These are phyloP conservation scores for Blera fallax DNA, from an alignment of 2,888 invertebrate species.

Conservation along the genomic window DNA sequence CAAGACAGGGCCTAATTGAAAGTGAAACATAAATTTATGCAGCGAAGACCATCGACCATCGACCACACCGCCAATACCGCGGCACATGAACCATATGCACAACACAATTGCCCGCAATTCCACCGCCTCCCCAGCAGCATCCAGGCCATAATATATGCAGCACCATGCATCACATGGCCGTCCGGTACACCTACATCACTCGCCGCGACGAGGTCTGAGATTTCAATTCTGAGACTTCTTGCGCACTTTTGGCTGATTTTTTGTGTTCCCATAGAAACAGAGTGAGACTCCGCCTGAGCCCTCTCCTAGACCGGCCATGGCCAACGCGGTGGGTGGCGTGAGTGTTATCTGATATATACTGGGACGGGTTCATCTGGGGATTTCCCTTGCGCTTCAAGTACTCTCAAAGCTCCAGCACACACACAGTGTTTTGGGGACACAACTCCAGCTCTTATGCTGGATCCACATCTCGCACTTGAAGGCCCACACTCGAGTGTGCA, in stretches of 20 bases:
- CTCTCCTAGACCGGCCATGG: constrained; percentile 50
- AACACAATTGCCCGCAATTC: constrained; percentile 62
- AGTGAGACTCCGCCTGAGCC: constrained; percentile 33
- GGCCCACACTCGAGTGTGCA: constrained; percentile 55
- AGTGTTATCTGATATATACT: constrained; percentile 70
- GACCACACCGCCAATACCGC: constrained; percentile 38
- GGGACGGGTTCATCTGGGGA: constrained; percentile 66
- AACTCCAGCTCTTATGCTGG: constrained; percentile 24
- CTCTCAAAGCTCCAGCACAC: constrained; percentile 46
- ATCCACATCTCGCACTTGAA: constrained; percentile 68
- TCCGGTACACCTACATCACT: constrained; percentile 52
- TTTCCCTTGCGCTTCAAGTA: constrained; percentile 63
- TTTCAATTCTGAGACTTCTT: constrained; percentile 65
- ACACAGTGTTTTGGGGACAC: constrained; percentile 63
- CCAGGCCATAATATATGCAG: constrained; percentile 64
- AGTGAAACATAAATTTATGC: constrained; percentile 73
- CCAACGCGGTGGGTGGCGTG: constrained; percentile 68
- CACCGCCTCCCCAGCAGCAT: constrained; percentile 34
- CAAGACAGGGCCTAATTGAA: constrained; percentile 72
- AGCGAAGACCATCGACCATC: constrained; percentile 64
- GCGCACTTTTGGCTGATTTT: constrained; percentile 50
- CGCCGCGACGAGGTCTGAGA: constrained; percentile 60
- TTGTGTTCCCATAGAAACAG: constrained; percentile 38
- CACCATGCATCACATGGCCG: constrained; percentile 58
- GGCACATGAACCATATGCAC: constrained; percentile 61